Percentiles rank a stretch among this genome's conserved stretches.
Evolutionary conservation across 2,888 invertebrate genomes (phyloP).

Genomic region (Kuschelorhynchus macadamiae): DNA sequence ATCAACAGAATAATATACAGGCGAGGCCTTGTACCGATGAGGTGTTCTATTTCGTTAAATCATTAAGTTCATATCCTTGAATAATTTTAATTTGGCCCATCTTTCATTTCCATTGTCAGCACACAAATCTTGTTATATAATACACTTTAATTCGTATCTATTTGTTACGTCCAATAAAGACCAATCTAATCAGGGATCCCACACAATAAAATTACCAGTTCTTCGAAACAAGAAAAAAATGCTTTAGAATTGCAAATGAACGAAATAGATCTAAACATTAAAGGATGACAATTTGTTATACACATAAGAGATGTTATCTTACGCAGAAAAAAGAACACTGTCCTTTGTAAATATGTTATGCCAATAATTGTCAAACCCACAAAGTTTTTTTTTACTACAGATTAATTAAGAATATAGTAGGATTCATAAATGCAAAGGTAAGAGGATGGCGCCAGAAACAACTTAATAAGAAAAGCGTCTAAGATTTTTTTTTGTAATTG

Average conservation of each 20-base stretch:
- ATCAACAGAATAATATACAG: slow-evolving; percentile 27
- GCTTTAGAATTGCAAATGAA: slow-evolving; percentile 41
- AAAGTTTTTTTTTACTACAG: slow-evolving; percentile 6
- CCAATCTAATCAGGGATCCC: slow-evolving; percentile 24
- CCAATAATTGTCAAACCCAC: slow-evolving; percentile 30
- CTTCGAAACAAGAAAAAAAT: slow-evolving; percentile 29
- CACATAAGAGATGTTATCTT: slow-evolving; percentile 33
- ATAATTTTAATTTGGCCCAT: slow-evolving; percentile 1
- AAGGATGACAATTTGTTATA: slow-evolving; percentile 45
- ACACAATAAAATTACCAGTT: slow-evolving; percentile 27
- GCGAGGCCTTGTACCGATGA: slow-evolving; percentile 14
- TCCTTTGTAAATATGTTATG: slow-evolving; percentile 32
- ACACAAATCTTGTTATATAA: slow-evolving; percentile 19
- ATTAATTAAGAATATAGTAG: too few species aligned
- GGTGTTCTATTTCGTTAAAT: slow-evolving; percentile 14
- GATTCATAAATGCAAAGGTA: too few species aligned
- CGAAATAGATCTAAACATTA: slow-evolving; percentile 31
- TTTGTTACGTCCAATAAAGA: slow-evolving; percentile 6
- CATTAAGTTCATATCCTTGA: slow-evolving; percentile 19
- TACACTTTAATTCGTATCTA: slow-evolving; percentile 18
- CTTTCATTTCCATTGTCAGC: slow-evolving; percentile 23
- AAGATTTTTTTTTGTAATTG: too few species aligned
- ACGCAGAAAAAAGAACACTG: slow-evolving; percentile 30
- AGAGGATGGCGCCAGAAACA: too few species aligned
- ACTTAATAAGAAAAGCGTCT: too few species aligned